Percentiles rank a stretch among this genome's conserved stretches.
Conservation (phyloP, 2,113 vertebrate species). For the Seriola dumerili region DNA sequence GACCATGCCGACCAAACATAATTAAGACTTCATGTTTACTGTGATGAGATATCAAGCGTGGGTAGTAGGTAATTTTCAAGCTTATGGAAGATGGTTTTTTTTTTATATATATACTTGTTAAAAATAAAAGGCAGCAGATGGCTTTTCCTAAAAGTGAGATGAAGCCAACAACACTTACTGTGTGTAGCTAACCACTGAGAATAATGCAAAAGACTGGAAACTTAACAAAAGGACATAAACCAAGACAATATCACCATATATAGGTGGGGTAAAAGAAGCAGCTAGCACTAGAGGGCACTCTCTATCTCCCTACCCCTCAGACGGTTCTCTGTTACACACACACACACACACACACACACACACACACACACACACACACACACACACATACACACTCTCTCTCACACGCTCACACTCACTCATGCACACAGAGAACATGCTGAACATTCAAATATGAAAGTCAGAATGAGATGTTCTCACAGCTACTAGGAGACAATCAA, state of each 20-base stretch:
- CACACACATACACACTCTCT: conserved; percentile 21
- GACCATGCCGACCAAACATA: background rate
- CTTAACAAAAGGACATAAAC: background rate
- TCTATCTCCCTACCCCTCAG: conserved; percentile 69
- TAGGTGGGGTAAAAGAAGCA: conserved; percentile 60
- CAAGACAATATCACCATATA: background rate
- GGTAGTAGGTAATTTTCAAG: background rate
- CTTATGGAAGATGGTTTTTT: background rate
- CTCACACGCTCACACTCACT: conserved; percentile 24
- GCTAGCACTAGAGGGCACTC: conserved; percentile 81
- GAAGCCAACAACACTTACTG: background rate
- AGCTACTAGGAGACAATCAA: conserved; percentile 79
- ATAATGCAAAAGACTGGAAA: background rate
- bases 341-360: conserved; percentile 8
- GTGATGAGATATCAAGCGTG: background rate
- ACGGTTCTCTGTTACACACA: conserved; percentile 12
- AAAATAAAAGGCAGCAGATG: conserved; percentile 16
- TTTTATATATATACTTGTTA: background rate
- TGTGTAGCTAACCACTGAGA: background rate
- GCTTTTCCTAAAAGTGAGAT: background rate
- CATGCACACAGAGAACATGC: conserved; percentile 59
- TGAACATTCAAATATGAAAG: conserved; percentile 79
- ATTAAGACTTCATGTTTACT: conserved; percentile 27
- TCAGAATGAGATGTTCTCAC: conserved; percentile 79
- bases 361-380: conserved; percentile 20